phyloP scores from a whole-genome alignment of 2,113 vertebrate species.

The Hypocryptadius cinnamomeus region DNA sequence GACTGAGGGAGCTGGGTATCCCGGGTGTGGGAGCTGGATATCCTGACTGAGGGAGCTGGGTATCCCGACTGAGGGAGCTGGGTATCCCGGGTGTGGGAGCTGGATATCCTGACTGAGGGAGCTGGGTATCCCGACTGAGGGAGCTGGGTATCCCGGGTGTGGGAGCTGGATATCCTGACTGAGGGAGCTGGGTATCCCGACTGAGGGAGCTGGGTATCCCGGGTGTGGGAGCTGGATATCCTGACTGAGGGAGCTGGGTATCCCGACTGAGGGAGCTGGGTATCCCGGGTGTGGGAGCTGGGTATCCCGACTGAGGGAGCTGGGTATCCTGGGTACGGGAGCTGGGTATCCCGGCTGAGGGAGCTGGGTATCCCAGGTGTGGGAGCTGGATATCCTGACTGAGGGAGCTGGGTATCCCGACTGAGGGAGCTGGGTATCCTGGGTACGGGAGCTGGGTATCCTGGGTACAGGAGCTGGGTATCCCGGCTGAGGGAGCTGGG shows the following conservation, averaged over 20 bases:
- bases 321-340: not conserved
- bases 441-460: not conserved
- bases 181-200: too few relatives aligned
- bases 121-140: not conserved
- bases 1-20: not conserved
- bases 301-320: not conserved
- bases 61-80: not conserved
- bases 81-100: accelerated
- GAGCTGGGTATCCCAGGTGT: not conserved
- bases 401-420: not conserved
- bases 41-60: too few relatives aligned
- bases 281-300: not conserved
- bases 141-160: not conserved
- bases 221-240: too few relatives aligned
- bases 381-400: not conserved
- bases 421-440: too few relatives aligned
- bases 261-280: not conserved
- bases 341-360: not conserved
- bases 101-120: too few relatives aligned
- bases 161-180: too few relatives aligned
- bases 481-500: not conserved
- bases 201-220: not conserved
- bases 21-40: not conserved
- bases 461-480: not conserved
- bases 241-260: not conserved